Percentiles rank a stretch among this genome's conserved stretches.
Conservation (phyloP, 2,113 vertebrate species). For the Sapayoa aenigma region DNA sequence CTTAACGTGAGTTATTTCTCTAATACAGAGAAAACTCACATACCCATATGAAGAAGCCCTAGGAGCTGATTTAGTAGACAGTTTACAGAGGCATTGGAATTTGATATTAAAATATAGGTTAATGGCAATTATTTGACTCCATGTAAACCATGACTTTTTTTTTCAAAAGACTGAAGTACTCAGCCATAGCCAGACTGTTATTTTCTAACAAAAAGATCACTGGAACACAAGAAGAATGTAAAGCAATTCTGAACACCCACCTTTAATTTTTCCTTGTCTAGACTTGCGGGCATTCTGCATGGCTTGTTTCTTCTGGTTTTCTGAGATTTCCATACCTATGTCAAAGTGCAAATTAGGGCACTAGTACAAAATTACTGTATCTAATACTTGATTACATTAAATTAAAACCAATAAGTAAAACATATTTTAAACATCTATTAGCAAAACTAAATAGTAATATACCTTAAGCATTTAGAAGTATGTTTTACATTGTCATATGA, state of each 20-base stretch:
- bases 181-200: neutral
- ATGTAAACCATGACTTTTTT: neutral
- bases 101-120: neutral
- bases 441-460: neutral
- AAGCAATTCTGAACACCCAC: slow-evolving; percentile 64
- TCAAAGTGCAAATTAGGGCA: slow-evolving; percentile 17
- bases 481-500: neutral
- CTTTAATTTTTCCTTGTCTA: slow-evolving; percentile 90
- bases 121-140: neutral
- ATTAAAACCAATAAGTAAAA: neutral
- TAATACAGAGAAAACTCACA: neutral
- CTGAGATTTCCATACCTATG: slow-evolving; percentile 93
- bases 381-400: neutral
- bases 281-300: slow-evolving; percentile 90
- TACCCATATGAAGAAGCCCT: neutral
- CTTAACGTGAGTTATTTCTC: neutral
- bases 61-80: neutral
- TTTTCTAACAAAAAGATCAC: neutral
- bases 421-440: neutral
- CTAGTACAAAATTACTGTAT: neutral
- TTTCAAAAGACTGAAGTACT: neutral
- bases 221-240: neutral
- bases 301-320: slow-evolving; percentile 91
- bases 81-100: neutral
- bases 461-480: neutral